These are phyloP conservation scores for Antigone vipio DNA, from an alignment of 2,113 vertebrate genomes.

Conservation along the genomic window DNA sequence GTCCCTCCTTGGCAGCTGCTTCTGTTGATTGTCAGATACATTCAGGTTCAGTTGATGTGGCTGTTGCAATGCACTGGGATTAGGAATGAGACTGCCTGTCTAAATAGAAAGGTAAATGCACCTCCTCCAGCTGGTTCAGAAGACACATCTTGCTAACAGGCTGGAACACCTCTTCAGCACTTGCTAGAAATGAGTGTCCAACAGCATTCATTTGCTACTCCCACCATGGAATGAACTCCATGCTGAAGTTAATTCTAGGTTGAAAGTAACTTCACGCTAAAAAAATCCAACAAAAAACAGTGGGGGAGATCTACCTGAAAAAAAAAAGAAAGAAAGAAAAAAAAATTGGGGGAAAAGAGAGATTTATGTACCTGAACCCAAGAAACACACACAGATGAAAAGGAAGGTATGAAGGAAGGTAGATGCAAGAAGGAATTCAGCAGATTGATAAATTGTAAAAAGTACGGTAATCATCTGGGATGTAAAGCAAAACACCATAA, in stretches of 20 bases:
- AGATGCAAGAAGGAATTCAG: neutral
- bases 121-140: neutral
- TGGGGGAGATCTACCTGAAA: neutral
- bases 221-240: neutral
- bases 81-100: neutral
- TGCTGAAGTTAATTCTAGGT: neutral
- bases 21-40: neutral
- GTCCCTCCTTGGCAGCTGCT: neutral
- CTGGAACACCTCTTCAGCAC: neutral
- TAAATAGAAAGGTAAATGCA: neutral
- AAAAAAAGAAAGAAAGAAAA: neutral
- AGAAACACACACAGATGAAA: neutral
- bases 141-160: neutral
- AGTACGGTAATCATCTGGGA: neutral
- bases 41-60: neutral
- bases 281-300: neutral
- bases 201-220: neutral
- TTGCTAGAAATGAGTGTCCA: neutral
- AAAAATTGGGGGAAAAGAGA: neutral
- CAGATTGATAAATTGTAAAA: neutral
- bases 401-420: neutral
- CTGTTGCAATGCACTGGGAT: neutral
- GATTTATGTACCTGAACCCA: neutral
- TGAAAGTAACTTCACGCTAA: neutral
- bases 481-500: neutral